A percentile compares a stretch with the other conserved stretches of the same genome.
Evolutionary conservation across 2,888 invertebrate genomes (phyloP).

Genomic region (Plagiodera versicolora): DNA sequence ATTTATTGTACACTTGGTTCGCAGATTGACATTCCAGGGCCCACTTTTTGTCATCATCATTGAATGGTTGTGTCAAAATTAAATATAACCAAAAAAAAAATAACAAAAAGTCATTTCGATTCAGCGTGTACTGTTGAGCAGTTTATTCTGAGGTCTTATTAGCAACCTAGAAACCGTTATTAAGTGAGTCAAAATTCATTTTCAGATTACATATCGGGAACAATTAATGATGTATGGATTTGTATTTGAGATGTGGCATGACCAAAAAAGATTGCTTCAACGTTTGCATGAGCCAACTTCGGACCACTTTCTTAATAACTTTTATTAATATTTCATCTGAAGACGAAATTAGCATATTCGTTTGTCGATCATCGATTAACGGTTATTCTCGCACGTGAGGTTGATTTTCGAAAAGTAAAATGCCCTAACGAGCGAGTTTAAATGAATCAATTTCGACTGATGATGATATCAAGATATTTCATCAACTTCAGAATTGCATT

Average conservation of each 20-base stretch:
- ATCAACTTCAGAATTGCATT: too few relatives aligned
- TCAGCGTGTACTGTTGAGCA: background rate
- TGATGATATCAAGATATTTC: too few relatives aligned
- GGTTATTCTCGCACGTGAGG: background rate
- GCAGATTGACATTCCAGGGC: too few relatives aligned
- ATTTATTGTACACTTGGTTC: too few relatives aligned
- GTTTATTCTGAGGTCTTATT: constrained; percentile 14
- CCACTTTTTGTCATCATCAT: too few relatives aligned
- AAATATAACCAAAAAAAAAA: too few relatives aligned
- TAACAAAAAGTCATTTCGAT: too few relatives aligned
- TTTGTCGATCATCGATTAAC: constrained; percentile 5
- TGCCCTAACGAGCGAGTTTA: too few relatives aligned
- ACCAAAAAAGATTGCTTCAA: constrained; percentile 26
- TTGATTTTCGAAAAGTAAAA: too few relatives aligned
- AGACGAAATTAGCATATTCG: constrained; percentile 11
- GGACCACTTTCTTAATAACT: constrained; percentile 29
- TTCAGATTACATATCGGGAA: constrained; percentile 32
- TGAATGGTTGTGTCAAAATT: too few relatives aligned
- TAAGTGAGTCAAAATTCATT: constrained; percentile 21
- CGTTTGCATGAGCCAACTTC: constrained; percentile 19
- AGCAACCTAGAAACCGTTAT: constrained; percentile 6
- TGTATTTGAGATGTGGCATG: constrained; percentile 27
- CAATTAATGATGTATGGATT: constrained; percentile 32
- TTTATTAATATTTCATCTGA: constrained; percentile 28
- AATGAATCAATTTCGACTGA: too few relatives aligned